phyloP scores from a whole-genome alignment of 2,113 vertebrate genomes.

The Parotia lawesii region DNA sequence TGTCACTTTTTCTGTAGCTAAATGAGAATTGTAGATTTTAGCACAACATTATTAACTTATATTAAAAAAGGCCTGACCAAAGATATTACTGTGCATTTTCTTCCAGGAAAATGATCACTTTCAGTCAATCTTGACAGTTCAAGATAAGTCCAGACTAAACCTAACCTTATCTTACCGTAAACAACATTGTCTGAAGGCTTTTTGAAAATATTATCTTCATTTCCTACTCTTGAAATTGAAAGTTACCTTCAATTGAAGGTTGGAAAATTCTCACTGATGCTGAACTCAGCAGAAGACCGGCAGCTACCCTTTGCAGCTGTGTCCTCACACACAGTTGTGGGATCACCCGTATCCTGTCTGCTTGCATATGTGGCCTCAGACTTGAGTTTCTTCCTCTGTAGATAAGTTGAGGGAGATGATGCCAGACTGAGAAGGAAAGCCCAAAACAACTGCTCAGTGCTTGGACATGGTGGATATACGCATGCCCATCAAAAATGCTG shows the following conservation, averaged over 20 bases:
- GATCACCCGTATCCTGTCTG: not conserved
- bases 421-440: not conserved
- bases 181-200: not conserved
- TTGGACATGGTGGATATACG: rapidly evolving
- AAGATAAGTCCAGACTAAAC: not conserved
- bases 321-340: not conserved
- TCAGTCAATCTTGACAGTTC: not conserved
- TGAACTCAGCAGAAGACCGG: not conserved
- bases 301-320: not conserved
- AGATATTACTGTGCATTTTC: not conserved
- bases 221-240: not conserved
- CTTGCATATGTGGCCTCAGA: not conserved
- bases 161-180: not conserved
- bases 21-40: not conserved
- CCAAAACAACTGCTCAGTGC: not conserved
- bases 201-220: not conserved
- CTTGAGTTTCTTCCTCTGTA: not conserved
- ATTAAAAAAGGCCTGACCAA: not conserved
- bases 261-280: not conserved
- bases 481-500: rapidly evolving
- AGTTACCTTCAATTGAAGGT: rapidly evolving
- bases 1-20: not conserved
- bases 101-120: not conserved
- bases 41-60: not conserved
- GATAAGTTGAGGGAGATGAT: not conserved